Conservation (phyloP, 92 coral and sea anemone genomes). For the Phenganax subtilis region DNA sequence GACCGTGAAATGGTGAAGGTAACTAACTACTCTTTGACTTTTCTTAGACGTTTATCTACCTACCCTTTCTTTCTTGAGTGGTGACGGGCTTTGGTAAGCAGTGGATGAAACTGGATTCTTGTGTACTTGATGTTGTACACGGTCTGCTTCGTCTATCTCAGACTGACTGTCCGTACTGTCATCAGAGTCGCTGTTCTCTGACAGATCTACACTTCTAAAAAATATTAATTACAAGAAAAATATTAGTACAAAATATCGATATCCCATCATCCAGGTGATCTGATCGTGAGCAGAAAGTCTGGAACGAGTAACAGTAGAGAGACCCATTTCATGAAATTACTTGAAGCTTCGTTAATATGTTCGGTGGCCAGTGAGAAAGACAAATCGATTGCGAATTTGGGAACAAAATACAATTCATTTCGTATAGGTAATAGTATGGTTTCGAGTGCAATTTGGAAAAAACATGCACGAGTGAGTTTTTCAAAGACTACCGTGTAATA, state of each 20-base stretch:
- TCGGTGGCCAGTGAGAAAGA: no score
- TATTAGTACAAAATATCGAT: neutral
- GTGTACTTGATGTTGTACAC: constrained; percentile 6
- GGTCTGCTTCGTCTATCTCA: constrained; percentile 33
- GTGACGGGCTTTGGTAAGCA: constrained; percentile 1
- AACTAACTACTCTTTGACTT: no score
- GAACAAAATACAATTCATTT: no score
- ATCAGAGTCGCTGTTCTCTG: constrained; percentile 36
- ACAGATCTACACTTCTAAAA: constrained; percentile 1
- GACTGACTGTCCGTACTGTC: constrained; percentile 37
- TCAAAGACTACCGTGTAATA: no score
- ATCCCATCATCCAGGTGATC: neutral
- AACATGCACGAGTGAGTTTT: no score
- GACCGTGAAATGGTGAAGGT: no score
- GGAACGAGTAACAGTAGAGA: neutral
- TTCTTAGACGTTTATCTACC: neutral
- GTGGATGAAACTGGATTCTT: constrained; percentile 25
- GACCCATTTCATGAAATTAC: no score
- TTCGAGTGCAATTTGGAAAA: no score
- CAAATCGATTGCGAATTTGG: no score
- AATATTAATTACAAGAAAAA: constrained; percentile 24
- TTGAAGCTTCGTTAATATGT: no score
- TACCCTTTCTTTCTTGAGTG: constrained; percentile 36
- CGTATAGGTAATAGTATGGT: no score
- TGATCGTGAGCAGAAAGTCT: constrained; percentile 24